Evolutionary conservation across 2,797 vertebrate genomes (phyloP), one percentile per base, ranked within the genome.

Genomic region (Anomalospiza imberbis): DNA sequence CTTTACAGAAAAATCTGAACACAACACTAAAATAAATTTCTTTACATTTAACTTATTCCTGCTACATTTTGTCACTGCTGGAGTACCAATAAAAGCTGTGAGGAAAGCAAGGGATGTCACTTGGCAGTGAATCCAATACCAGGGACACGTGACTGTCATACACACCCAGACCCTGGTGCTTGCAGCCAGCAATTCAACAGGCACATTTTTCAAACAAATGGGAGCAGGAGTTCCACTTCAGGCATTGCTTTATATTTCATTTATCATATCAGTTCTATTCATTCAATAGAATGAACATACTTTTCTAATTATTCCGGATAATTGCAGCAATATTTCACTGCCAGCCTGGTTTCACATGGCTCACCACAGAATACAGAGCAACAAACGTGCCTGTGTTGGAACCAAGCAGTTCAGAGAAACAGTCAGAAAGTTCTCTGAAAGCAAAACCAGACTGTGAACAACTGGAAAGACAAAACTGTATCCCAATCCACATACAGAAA

Each of bases 61-160:
- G 26, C 36, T 22, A 9, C 13, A 18, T 75, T 75, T 57, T 61
- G 53, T 67, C 73, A 62, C 68, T 58, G 47, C 25, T 60, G 25
- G 32, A 77, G 47, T 17, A 42, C n/a, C 86, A 84, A 68, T 18
- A 68, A 91, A 70, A 62, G n/a, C 32, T 0, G 0, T 9, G n/a
- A 88, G 84, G 75, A 75, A 76, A 85, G 68, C 5, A 1, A 79
- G 29, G 32, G 58, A 38, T 10, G 9, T 34, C 81, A 68, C 72
- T 29, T 28, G 2, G 4, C 48, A 78, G 61, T 11, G 70, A 95
- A 94, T 70, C 88, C 93, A 91, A 87, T 29, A 71, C 38, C 58
- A 61, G 57, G 38, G 70, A 58, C 88, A 96, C 36, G 84, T 96
- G 92, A 94, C 13, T 62, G 67, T 87, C 88, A 89, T 70, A 85